phyloP scores from a whole-genome alignment of 2,797 vertebrate genomes.

The Sus cebifrons region DNA sequence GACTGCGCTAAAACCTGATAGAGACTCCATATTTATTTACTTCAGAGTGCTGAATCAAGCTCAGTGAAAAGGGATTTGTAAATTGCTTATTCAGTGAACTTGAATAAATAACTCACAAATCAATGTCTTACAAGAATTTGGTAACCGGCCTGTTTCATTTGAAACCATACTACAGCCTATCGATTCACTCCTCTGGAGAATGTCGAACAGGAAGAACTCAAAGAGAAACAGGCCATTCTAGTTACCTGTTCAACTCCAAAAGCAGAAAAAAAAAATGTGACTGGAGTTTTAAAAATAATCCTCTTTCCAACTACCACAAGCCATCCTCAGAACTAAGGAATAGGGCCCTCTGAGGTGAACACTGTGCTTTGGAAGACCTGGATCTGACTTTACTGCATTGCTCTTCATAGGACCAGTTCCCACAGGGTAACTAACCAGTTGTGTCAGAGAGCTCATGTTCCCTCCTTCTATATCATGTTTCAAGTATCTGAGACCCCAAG shows the following conservation, averaged over 20 bases:
- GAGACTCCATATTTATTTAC: constrained; percentile 75
- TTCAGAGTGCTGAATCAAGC: constrained; percentile 71
- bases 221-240: constrained; percentile 25
- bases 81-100: constrained; percentile 80
- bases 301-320: background rate
- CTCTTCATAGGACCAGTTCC: background rate
- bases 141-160: constrained; percentile 63
- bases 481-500: background rate
- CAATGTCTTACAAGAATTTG: constrained; percentile 59
- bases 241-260: constrained; percentile 26
- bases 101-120: constrained; percentile 80
- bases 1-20: constrained; percentile 66
- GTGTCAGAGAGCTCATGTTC: background rate
- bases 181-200: constrained; percentile 50
- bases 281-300: background rate
- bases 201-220: constrained; percentile 29
- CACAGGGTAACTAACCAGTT: background rate
- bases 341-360: background rate
- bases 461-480: background rate
- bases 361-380: background rate
- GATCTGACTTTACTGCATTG: background rate
- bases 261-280: background rate
- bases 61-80: constrained; percentile 80
- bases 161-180: constrained; percentile 54
- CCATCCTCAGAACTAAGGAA: background rate